These are phyloP conservation scores for Salvator merianae DNA, from an alignment of 2,113 vertebrate genomes.

Conservation along the genomic window DNA sequence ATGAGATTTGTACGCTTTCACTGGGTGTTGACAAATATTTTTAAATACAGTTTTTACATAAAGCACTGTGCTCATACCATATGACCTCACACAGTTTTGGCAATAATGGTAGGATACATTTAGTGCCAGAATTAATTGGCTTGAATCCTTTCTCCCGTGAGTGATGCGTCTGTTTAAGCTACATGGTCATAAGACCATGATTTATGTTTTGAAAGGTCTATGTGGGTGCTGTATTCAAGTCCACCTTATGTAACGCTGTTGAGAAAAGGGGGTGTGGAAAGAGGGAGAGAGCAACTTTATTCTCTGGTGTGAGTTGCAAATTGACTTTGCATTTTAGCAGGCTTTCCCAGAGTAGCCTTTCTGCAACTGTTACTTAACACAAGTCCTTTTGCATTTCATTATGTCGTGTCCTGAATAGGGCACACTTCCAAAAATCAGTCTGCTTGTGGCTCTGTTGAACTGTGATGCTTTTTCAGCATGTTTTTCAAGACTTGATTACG, in stretches of 20 bases:
- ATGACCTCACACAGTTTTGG: slow-evolving; percentile 8
- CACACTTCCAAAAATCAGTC: slow-evolving; percentile 31
- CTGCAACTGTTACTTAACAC: slow-evolving; percentile 15
- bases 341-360: background rate
- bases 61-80: slow-evolving; percentile 3
- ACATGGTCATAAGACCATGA: background rate
- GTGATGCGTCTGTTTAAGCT: slow-evolving; percentile 5
- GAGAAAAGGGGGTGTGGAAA: background rate
- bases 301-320: background rate
- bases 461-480: slow-evolving; percentile 8
- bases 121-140: slow-evolving; percentile 11
- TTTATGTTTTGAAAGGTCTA: background rate
- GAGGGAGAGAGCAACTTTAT: background rate
- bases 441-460: slow-evolving; percentile 28
- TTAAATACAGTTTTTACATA: slow-evolving; percentile 13
- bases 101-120: slow-evolving; percentile 3
- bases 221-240: background rate
- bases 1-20: no score
- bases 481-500: slow-evolving; percentile 43
- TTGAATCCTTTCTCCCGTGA: slow-evolving; percentile 19
- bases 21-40: background rate
- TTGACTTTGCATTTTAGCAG: slow-evolving; percentile 22
- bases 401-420: background rate
- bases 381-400: slow-evolving; percentile 10
- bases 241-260: background rate